phyloP scores from a whole-genome alignment of 2,888 invertebrate species.

The Cremastobaeus sp. region DNA sequence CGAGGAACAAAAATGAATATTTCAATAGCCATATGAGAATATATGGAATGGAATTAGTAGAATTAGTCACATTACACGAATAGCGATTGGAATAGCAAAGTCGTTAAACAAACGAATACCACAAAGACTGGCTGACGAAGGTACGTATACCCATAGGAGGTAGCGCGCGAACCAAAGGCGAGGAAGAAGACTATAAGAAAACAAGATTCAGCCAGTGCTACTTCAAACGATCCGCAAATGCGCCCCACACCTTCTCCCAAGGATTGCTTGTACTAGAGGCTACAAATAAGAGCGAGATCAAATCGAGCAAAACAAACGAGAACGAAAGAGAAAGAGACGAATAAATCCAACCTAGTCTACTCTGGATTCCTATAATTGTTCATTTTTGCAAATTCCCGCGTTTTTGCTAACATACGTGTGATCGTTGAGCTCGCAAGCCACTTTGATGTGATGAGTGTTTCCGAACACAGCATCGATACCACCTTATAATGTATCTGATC shows the following conservation, averaged over 20 bases:
- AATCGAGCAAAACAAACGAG: conserved; percentile 56
- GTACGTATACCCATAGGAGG: conserved; percentile 60
- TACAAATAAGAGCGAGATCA: conserved; percentile 60
- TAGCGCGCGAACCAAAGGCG: conserved; percentile 61
- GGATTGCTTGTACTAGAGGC: conserved; percentile 61
- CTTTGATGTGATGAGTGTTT: conserved; percentile 61
- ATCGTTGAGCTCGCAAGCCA: conserved; percentile 66
- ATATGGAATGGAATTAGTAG: conserved; percentile 56
- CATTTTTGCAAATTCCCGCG: conserved; percentile 76
- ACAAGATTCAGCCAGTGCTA: conserved; percentile 66
- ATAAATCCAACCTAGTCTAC: conserved; percentile 65
- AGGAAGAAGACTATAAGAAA: conserved; percentile 65
- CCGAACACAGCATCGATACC: conserved; percentile 62
- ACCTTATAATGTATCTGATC: conserved; percentile 64
- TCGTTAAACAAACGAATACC: conserved; percentile 75
- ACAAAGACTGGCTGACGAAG: conserved; percentile 69
- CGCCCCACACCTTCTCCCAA: conserved; percentile 66
- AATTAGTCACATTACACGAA: conserved; percentile 56
- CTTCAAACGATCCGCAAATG: conserved; percentile 77
- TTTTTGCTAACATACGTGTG: conserved; percentile 68
- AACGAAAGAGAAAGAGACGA: conserved; percentile 58
- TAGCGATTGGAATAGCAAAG: conserved; percentile 64
- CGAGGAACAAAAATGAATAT: conserved; percentile 1
- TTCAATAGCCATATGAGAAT: conserved; percentile 39
- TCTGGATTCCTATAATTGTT: conserved; percentile 78